Conservation (phyloP, 2,888 invertebrate species). For the Drosophila bunnanda region DNA sequence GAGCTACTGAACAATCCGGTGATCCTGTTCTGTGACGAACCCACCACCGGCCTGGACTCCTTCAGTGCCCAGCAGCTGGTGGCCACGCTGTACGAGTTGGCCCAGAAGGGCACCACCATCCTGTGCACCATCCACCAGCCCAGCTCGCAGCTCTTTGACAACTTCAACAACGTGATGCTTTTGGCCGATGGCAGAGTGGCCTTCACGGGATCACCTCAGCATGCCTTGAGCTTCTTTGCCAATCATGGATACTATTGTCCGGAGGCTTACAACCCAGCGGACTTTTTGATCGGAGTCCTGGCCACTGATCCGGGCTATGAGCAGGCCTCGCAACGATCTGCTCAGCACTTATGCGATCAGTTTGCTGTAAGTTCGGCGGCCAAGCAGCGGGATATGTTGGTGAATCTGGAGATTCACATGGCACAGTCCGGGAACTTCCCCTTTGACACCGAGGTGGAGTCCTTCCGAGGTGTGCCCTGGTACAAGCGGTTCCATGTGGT, state of each 20-base stretch:
- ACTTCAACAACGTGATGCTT: conserved; percentile 92
- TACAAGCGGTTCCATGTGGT: conserved; percentile 91
- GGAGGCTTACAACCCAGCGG: conserved; percentile 94
- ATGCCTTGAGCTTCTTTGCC: conserved; percentile 89
- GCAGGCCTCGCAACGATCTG: conserved; percentile 88
- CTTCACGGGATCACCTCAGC: conserved; percentile 90
- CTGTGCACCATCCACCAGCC: conserved; percentile 98
- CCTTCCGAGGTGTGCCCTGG: conserved; percentile 88
- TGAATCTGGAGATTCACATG: conserved; percentile 90
- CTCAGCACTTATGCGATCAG: conserved; percentile 90
- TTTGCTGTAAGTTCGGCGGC: conserved; percentile 92
- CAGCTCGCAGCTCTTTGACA: conserved; percentile 92
- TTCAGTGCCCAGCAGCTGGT: conserved; percentile 95
- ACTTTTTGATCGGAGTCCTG: conserved; percentile 93
- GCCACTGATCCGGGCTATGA: conserved; percentile 92
- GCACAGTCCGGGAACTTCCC: conserved; percentile 85
- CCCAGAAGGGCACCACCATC: conserved; percentile 92
- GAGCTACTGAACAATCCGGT: conserved; percentile 95
- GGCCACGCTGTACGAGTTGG: conserved; percentile 88
- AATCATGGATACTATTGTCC: conserved; percentile 92
- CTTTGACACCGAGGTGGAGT: conserved; percentile 81
- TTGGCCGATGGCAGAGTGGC: conserved; percentile 95
- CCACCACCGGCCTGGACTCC: conserved; percentile 96
- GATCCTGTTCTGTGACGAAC: conserved; percentile 97
- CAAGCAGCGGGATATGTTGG: conserved; percentile 90